These are phyloP conservation scores for Poeciliopsis paucimaculata DNA, from an alignment of 2,797 vertebrate species.

Conservation along the genomic window DNA sequence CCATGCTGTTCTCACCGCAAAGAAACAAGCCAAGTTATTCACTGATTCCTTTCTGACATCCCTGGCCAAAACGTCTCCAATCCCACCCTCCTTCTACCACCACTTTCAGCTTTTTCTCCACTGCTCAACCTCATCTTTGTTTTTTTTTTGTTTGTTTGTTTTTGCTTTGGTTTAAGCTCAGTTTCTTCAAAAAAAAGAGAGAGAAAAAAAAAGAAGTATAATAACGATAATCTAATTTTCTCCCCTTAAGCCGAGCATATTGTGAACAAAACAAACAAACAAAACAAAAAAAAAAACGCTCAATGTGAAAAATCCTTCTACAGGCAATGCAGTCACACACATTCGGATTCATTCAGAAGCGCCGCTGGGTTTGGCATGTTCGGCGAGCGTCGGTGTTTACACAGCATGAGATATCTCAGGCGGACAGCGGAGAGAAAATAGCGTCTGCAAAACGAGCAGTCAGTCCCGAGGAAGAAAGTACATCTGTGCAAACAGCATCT, in stretches of 20 bases:
- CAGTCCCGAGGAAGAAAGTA: constrained; percentile 69
- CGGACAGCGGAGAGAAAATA: constrained; percentile 65
- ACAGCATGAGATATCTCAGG: constrained; percentile 67
- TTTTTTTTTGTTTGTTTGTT: constrained; percentile 16
- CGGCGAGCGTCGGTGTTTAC: constrained; percentile 66
- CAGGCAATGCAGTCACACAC: constrained; percentile 25
- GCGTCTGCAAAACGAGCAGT: constrained; percentile 63
- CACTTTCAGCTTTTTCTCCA: constrained; percentile 55
- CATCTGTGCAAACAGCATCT: constrained; percentile 81
- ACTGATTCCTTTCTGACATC: constrained; percentile 78
- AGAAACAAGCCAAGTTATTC: constrained; percentile 79
- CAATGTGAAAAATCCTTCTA: neutral
- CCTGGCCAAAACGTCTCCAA: constrained; percentile 69
- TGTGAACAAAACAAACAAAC: neutral
- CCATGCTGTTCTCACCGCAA: constrained; percentile 83
- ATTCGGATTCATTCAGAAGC: constrained; percentile 31
- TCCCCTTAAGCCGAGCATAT: neutral
- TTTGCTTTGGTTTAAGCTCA: constrained; percentile 43
- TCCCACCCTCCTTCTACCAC: constrained; percentile 65
- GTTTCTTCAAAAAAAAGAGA: constrained; percentile 22
- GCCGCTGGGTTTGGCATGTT: constrained; percentile 61
- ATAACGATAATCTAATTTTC: neutral
- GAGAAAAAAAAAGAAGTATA: neutral
- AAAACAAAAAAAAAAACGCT: neutral
- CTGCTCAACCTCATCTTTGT: constrained; percentile 34